Percentiles rank a stretch among this genome's conserved stretches.
These are phyloP conservation scores for Ceyx margarethae DNA, from an alignment of 2,113 vertebrate genomes.

Conservation along the genomic window DNA sequence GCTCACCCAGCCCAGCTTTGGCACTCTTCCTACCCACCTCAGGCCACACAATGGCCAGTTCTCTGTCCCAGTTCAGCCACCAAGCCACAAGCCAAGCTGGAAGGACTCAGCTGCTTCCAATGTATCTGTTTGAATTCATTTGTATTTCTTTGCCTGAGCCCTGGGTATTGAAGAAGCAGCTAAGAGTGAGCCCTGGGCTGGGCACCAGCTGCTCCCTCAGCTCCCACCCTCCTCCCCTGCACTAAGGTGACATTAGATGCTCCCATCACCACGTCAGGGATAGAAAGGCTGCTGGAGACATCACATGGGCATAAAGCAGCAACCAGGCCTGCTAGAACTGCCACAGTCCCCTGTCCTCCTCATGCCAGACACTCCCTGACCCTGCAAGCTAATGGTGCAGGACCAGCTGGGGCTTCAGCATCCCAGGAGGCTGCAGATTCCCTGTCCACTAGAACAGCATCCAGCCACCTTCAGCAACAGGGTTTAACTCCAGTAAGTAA, in stretches of 20 bases:
- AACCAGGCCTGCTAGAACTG: not conserved
- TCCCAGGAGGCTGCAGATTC: not conserved
- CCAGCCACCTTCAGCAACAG: not conserved
- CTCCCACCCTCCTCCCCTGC: not conserved
- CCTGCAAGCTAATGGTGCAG: not conserved
- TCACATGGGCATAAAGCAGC: not conserved
- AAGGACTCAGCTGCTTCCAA: conserved; percentile 5
- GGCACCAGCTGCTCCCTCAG: conserved; percentile 32
- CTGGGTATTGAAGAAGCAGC: not conserved
- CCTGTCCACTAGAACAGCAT: not conserved
- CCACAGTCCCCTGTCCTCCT: not conserved
- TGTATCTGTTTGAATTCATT: not conserved
- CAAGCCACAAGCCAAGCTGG: not conserved
- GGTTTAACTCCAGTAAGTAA: conserved; percentile 13
- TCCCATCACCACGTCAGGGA: not conserved
- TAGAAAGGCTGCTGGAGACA: not conserved
- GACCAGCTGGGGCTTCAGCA: not conserved
- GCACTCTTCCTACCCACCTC: not conserved
- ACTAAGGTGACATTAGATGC: not conserved
- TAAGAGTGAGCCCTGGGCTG: conserved; percentile 30
- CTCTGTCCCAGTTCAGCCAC: not conserved
- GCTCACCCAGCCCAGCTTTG: not conserved
- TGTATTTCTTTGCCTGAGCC: not conserved
- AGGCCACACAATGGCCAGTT: not conserved
- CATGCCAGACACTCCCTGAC: not conserved